Conservation (phyloP, 2,888 invertebrate species). For the Eupithecia tripunctaria region DNA sequence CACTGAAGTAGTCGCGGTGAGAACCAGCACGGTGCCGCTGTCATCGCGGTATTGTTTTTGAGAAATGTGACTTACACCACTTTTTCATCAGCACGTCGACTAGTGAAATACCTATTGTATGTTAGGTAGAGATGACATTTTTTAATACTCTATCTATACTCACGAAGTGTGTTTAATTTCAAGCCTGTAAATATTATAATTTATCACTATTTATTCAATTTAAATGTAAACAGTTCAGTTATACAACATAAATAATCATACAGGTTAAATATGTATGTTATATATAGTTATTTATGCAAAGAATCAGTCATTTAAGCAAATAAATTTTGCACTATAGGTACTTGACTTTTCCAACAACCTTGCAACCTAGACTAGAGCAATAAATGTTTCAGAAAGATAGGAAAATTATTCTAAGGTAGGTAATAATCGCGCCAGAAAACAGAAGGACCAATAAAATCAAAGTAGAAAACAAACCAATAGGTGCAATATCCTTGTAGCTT, state of each 20-base stretch:
- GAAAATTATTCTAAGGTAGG: neutral
- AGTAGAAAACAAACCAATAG: neutral
- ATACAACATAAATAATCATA: no score
- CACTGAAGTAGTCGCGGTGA: slow-evolving; percentile 25
- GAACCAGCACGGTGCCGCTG: slow-evolving; percentile 29
- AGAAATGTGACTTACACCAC: slow-evolving; percentile 19
- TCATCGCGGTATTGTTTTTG: slow-evolving; percentile 32
- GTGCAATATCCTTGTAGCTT: neutral
- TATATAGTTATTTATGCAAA: no score
- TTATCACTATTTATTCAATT: no score
- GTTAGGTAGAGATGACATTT: neutral
- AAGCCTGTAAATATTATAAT: no score
- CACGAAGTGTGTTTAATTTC: no score
- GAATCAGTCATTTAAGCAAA: neutral
- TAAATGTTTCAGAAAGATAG: neutral
- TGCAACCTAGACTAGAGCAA: neutral
- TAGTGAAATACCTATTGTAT: neutral
- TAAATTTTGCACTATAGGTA: no score
- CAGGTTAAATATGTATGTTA: no score
- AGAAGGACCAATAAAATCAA: neutral
- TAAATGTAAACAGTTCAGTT: neutral
- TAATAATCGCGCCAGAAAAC: neutral
- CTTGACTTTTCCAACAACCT: neutral
- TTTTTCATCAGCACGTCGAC: neutral
- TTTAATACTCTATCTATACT: neutral